Evolutionary conservation across 2,113 vertebrate genomes (phyloP).

Genomic region (Myotis lucifugus): DNA sequence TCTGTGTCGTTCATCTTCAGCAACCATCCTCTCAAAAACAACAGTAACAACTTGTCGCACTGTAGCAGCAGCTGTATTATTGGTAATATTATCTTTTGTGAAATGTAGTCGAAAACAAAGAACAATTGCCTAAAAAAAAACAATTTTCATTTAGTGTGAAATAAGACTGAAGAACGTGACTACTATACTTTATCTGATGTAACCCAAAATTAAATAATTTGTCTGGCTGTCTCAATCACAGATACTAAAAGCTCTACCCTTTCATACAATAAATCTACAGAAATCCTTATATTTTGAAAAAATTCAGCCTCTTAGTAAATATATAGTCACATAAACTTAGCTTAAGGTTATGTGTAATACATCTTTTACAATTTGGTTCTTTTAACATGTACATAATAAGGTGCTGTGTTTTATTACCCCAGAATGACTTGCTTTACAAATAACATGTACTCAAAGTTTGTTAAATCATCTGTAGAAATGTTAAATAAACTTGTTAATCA

Average conservation of each 20-base stretch:
- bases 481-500: background rate
- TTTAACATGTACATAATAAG: background rate
- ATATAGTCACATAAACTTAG: background rate
- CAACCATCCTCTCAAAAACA: constrained; percentile 98
- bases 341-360: background rate
- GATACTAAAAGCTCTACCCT: background rate
- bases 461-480: constrained; percentile 7
- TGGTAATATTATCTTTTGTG: constrained; percentile 99
- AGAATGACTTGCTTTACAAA: constrained; percentile 28
- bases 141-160: constrained; percentile 49
- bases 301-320: constrained; percentile 4
- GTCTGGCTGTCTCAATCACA: background rate
- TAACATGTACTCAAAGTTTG: constrained; percentile 1
- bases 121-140: constrained; percentile 93
- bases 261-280: constrained; percentile 29
- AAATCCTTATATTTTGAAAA: constrained; percentile 31
- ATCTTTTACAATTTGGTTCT: background rate
- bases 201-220: constrained; percentile 3
- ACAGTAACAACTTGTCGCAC: constrained; percentile 98
- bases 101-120: constrained; percentile 99
- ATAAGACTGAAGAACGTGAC: background rate
- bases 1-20: constrained; percentile 95
- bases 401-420: background rate
- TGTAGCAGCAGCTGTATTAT: constrained; percentile 98
- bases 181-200: background rate